Evolutionary conservation across 2,888 invertebrate species (phyloP), one percentile per base, ranked within the genome.

Genomic region (Tiliacea aurago): DNA sequence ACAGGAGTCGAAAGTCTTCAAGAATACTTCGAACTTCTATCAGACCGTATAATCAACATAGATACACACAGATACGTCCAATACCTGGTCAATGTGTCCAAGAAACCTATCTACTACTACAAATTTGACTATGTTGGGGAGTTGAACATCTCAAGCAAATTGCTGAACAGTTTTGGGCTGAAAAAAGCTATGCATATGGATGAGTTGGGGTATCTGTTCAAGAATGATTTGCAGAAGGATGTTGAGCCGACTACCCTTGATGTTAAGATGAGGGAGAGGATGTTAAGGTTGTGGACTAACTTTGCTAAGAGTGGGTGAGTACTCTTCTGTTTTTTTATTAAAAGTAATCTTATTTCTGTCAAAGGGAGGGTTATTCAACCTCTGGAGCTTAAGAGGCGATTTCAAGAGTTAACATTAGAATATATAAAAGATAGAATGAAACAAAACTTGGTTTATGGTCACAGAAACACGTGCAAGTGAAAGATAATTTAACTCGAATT

Each of bases 301-400:
- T 96, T 96, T 69, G 95, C 96, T 37, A 96, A 96, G 88, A 87
- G 90, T 81, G 95, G 96, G 96, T 96, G 81, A 94, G 95, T 62
- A 4, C 11, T 45, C 28, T 6, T 18, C 18, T 18, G 43, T n/a
- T 41, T 41, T 59, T 13, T n/a, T n/a, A 33, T 10, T 18, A 33
- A 11, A 13, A 11, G 43, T 43, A 7, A 20, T 56, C 33, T 56
- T 56, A 33, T 33, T 56, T 33, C 18, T 20, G 13, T 1, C 13
- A 43, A 13, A 6, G 37, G 41, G 41, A 7, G 9, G 37, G 1
- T 41, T 0, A 41, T 41, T 41, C 9, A 9, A 41, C 41, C 9
- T 41, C 41, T 9, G 41, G 41, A 41, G 6, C 41, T 41, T 41
- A 41, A 41, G 41, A 41, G 41, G 41, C 41, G 41, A 41, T 41